Base-by-base conservation (phyloP, 92 coral and sea anemone genomes). In the Actinostola sp. region DNA sequence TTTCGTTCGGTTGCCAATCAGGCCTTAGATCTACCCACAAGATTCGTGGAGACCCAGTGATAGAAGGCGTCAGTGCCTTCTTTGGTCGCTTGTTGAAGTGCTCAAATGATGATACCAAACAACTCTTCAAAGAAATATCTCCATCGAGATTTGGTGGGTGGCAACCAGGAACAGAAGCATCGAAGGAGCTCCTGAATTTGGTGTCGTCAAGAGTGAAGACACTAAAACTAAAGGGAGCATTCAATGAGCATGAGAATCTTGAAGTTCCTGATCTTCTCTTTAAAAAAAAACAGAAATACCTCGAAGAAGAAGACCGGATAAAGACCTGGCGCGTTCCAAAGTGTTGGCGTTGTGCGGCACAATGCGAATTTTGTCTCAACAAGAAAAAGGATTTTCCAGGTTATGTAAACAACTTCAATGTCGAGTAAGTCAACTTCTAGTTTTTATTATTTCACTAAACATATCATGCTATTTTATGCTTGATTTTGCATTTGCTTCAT, bases 311-410 rank as follows among this genome's bases (percentile, higher is more conserved):
- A 0, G 82, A 75, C 19, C 25, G 61, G 0, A 54, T 75, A 60
- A 68, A 24, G 19, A 31, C 38, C 0, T 11, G 2, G 1, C 28
- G 16, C 14, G 21, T 28, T 28, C 82, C 82, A 17, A 53, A 24
- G 21, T 81, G 86, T 55, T 81, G 81, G 86, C 42, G 86, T 14
- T 81, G 86, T 61, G 42, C 63, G 61, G 67, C 73, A 17, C 73
- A 30, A 28, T 81, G 87, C 64, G 49, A 61, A 6, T 82, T 73
- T 52, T 82, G 87, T n/a, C n/a, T n/a, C n/a, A n/a, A n/a, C n/a
- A n/a, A n/a, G n/a, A n/a, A n/a, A n/a, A n/a, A n/a, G n/a, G n/a
- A n/a, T n/a, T n/a, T n/a, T n/a, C n/a, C n/a, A n/a, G n/a, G n/a
- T n/a, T n/a, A n/a, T n/a, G n/a, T n/a, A n/a, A n/a, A n/a, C n/a